Evolutionary conservation across 2,797 vertebrate genomes (phyloP), one percentile per base, ranked within the genome.

Genomic region (Lepilemur septentrionalis): DNA sequence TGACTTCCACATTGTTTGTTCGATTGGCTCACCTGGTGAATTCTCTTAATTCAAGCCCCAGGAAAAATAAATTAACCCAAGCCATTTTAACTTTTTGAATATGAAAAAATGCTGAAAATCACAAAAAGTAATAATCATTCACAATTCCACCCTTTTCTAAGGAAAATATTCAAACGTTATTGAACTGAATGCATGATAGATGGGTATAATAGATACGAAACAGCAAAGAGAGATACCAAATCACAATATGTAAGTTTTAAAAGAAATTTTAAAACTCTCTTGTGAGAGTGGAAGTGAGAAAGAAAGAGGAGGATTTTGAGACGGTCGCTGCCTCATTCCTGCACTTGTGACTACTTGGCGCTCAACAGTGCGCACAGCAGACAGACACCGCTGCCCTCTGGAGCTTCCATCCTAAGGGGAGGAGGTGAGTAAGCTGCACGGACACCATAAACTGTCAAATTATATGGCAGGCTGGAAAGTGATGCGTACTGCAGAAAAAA

Each of bases 401-500:
- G 5, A 25, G 20, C 22, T 43, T 69, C 5, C 4, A 9, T 35
- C 18, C 38, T 8, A 11, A 6, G 14, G 50, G 11, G 32, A 25
- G 17, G 20, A 28, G 52, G 52, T 1, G n/a, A 30, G 3, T 69
- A 2, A 20, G n/a, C 9, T 2, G 20, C 28, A 0, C 12, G 11
- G 28, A 69, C 38, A 43, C 11, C 32, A 69, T 17, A 52, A 79
- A 17, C 0, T 15, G 61, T 13, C 7, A 3, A 41, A 38, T 25
- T 9, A 7, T 13, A 38, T 2, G 5, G 38, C 20, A 25, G 7
- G 63, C 9, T 70, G 15, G 35, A 20, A 43, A 43, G 30, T 25
- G 50, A 35, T 18, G 46, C 1, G 41, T 41, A 25, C 10, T 28
- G 5, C 3, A 50, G 76, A 43, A 81, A 89, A 70, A 55, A 22